phyloP scores from a whole-genome alignment of 2,797 vertebrate species.

The Cyprinella venusta region DNA sequence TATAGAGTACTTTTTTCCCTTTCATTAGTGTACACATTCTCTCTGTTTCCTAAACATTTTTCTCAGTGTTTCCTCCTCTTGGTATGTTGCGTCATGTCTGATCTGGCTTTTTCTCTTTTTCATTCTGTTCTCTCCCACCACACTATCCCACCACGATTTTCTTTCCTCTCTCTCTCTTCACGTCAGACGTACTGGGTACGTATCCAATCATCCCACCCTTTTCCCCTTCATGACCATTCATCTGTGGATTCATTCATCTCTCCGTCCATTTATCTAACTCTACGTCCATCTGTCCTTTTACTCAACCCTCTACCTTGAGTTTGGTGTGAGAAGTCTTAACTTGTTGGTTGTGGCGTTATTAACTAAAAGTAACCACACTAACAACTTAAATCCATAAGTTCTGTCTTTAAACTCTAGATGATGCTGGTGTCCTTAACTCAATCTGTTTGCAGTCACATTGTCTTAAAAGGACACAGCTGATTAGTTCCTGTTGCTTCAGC shows the following conservation, averaged over 20 bases:
- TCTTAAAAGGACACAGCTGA: background rate
- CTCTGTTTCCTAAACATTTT: slow-evolving; percentile 54
- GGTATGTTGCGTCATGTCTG: slow-evolving; percentile 75
- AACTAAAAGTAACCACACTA: background rate
- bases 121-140: slow-evolving; percentile 74
- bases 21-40: slow-evolving; percentile 39
- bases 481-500: background rate
- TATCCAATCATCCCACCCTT: slow-evolving; percentile 74
- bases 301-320: slow-evolving; percentile 1
- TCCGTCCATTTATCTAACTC: slow-evolving; percentile 9
- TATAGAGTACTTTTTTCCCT: background rate
- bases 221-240: slow-evolving; percentile 58
- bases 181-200: slow-evolving; percentile 92
- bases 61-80: slow-evolving; percentile 51
- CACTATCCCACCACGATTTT: slow-evolving; percentile 58
- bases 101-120: slow-evolving; percentile 73
- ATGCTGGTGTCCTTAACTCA: background rate
- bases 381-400: background rate
- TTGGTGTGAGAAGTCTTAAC: background rate
- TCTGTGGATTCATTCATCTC: slow-evolving; percentile 48
- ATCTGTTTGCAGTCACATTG: background rate
- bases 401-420: background rate
- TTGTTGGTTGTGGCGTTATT: background rate
- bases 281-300: slow-evolving; percentile 14
- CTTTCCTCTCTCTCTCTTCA: slow-evolving; percentile 68